These are phyloP conservation scores for Tenthredo mesomela DNA, from an alignment of 2,888 invertebrate genomes.

Conservation along the genomic window DNA sequence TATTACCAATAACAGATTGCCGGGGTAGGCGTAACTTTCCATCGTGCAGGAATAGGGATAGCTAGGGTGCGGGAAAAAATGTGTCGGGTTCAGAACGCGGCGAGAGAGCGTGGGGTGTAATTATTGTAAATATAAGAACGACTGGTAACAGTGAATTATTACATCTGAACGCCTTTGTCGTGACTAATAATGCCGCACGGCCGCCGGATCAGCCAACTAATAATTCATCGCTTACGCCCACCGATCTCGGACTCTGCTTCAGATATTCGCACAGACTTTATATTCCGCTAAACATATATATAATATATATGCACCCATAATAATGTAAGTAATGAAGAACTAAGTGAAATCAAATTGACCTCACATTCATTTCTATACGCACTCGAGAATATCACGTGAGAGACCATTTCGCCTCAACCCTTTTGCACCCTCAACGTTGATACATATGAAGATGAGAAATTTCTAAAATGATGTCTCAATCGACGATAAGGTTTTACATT, in stretches of 20 bases:
- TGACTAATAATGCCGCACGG: constrained; percentile 66
- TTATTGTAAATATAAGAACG: constrained; percentile 67
- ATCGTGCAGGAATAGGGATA: constrained; percentile 23
- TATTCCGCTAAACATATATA: neutral
- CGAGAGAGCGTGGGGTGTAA: constrained; percentile 56
- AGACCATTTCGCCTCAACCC: neutral
- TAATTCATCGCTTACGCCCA: constrained; percentile 62
- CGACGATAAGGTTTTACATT: neutral
- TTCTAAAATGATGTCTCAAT: neutral
- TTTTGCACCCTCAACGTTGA: neutral
- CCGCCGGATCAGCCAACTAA: constrained; percentile 56
- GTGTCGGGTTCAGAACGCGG: constrained; percentile 20
- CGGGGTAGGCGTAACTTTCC: constrained; percentile 57
- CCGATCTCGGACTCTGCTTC: constrained; percentile 39
- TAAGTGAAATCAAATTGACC: constrained; percentile 59
- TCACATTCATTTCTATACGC: constrained; percentile 54
- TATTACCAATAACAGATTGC: constrained; percentile 63
- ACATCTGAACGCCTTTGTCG: constrained; percentile 63
- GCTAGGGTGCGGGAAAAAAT: constrained; percentile 39
- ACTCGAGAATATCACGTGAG: neutral
- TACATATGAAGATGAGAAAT: neutral
- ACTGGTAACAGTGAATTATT: constrained; percentile 61
- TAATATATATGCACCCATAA: neutral
- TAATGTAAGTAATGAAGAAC: neutral
- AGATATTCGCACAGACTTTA: constrained; percentile 9